These are phyloP conservation scores for Diorhabda carinulata DNA, from an alignment of 1,140 invertebrate species.

Conservation along the genomic window DNA sequence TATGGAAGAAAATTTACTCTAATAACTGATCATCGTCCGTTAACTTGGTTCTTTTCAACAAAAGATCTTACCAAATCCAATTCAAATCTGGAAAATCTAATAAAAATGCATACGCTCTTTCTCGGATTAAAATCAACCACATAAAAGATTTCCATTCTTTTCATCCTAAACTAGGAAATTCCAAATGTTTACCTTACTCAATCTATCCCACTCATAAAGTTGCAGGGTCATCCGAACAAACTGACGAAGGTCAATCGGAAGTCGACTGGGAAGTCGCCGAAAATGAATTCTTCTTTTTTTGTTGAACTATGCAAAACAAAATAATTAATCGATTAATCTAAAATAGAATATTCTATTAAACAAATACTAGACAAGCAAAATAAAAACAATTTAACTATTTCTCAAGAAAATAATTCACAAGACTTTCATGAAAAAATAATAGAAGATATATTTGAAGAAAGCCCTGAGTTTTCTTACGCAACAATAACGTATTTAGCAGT, in stretches of 20 bases:
- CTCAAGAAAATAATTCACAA: constrained; percentile 21
- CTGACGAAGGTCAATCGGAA: background rate
- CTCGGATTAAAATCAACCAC: constrained; percentile 28
- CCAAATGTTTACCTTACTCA: background rate
- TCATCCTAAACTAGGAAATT: constrained; percentile 6
- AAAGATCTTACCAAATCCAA: constrained; percentile 25
- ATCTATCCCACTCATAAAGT: background rate
- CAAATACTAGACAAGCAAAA: constrained; percentile 20
- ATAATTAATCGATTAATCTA: constrained; percentile 23
- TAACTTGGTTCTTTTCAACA: constrained; percentile 21
- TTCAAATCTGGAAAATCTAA: constrained; percentile 22
- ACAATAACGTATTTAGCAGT: constrained; percentile 19
- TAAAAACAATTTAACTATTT: constrained; percentile 22
- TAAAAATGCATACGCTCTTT: constrained; percentile 26
- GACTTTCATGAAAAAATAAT: constrained; percentile 23
- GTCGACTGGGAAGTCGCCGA: background rate
- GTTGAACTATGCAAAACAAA: constrained; percentile 11
- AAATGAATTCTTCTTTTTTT: constrained; percentile 17
- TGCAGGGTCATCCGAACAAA: background rate
- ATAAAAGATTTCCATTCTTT: constrained; percentile 18
- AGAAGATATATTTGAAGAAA: constrained; percentile 17
- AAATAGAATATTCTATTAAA: constrained; percentile 18
- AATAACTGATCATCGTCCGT: constrained; percentile 16
- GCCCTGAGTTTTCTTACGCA: background rate
- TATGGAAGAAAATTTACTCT: constrained; percentile 19